Conservation (phyloP, 2,888 invertebrate genomes). For the Nowickia ferox region DNA sequence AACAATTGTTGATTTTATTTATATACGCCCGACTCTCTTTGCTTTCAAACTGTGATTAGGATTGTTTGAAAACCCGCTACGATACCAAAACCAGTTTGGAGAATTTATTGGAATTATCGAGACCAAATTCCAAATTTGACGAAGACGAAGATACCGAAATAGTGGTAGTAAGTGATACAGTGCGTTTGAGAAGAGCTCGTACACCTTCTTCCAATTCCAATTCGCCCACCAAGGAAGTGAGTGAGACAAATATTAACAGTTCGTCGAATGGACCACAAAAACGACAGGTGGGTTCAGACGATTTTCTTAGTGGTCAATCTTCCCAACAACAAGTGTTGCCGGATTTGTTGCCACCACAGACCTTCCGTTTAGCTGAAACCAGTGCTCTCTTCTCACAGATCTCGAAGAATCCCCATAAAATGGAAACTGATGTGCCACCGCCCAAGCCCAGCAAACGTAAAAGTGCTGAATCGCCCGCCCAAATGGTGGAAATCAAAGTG, state of each 20-base stretch:
- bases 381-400: slow-evolving; percentile 89
- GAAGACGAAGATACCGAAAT: slow-evolving; percentile 84
- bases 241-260: slow-evolving; percentile 15
- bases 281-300: slow-evolving; percentile 67
- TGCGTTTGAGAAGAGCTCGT: slow-evolving; percentile 84
- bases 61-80: slow-evolving; percentile 77
- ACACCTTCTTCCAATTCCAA: slow-evolving; percentile 80
- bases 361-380: slow-evolving; percentile 87
- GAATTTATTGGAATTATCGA: slow-evolving; percentile 23
- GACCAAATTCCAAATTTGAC: slow-evolving; percentile 35
- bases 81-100: slow-evolving; percentile 74
- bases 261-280: slow-evolving; percentile 49
- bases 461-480: slow-evolving; percentile 81
- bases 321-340: slow-evolving; percentile 82
- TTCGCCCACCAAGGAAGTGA: slow-evolving; percentile 70
- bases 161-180: slow-evolving; percentile 86
- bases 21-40: slow-evolving; percentile 34
- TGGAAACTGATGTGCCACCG: slow-evolving; percentile 44
- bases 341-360: slow-evolving; percentile 85
- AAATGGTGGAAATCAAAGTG: slow-evolving; percentile 88
- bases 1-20: slow-evolving; percentile 53
- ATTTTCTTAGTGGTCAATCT: slow-evolving; percentile 73
- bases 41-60: slow-evolving; percentile 73
- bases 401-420: slow-evolving; percentile 84
- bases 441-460: slow-evolving; percentile 78